Base-by-base conservation (phyloP, 2,888 invertebrate species). In the Hemaris fuciformis region DNA sequence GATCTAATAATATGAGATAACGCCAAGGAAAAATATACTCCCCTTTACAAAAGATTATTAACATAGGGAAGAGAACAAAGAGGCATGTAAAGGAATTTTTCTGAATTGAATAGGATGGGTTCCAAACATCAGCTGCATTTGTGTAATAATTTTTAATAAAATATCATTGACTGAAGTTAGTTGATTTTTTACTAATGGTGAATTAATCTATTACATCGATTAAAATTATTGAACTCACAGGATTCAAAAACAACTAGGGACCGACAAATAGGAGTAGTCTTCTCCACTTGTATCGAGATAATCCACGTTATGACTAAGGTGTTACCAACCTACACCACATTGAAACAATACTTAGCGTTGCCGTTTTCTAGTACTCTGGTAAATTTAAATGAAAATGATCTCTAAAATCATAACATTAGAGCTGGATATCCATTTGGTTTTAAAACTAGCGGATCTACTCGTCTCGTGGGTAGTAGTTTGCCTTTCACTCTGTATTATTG, bases 401-500 rank as follows among this genome's bases (percentile, higher is more conserved):
- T 73, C 66, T 76, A 76, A 73, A 43, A 23, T 53, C 41, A 64
- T 64, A 63, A 61, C 45, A 15, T 61, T 79, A 79, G 72, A 77
- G 78, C 76, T 73, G 65, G 76, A 74, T 77, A 74, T 78, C 63
- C 67, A 69, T 68, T 73, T 73, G 62, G 70, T 62, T 71, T 72
- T 67, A 67, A 64, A 66, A 59, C 56, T 59, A 61, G 65, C 64
- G 66, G 63, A 74, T 69, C 72, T 66, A 74, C 67, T 76, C 66
- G 70, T 72, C 75, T 76, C 75, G 84, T 85, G 85, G 86, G 84
- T 75, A 82, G 85, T 77, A 79, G 81, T 84, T 84, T 85, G 79
- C 89, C 89, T 89, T 89, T 89, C 88, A 88, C 89, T 88, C 74
- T 66, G 71, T 76, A 75, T 76, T 84, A 79, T 81, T 76, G 66